Percentiles rank a stretch among this genome's conserved stretches.
These are phyloP conservation scores for Orthosia gothica DNA, from an alignment of 2,888 invertebrate species.

Conservation along the genomic window DNA sequence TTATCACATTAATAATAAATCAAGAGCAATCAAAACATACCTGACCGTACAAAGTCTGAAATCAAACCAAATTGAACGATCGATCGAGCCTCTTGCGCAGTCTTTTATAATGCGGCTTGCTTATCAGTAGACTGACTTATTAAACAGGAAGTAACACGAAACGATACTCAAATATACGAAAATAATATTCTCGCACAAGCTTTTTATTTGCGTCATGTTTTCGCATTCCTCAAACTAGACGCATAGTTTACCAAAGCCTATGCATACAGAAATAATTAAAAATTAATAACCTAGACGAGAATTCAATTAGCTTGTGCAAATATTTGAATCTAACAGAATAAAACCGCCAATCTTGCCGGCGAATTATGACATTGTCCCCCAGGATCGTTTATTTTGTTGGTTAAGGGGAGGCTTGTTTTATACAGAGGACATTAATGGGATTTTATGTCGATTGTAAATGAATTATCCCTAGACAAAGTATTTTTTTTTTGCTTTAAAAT, in stretches of 20 bases:
- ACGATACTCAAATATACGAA: no score
- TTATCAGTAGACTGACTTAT: no score
- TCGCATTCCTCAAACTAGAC: constrained; percentile 1
- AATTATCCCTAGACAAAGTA: neutral
- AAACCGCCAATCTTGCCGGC: constrained; percentile 31
- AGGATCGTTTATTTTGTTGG: constrained; percentile 37
- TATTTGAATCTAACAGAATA: constrained; percentile 51
- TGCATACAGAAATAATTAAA: constrained; percentile 34
- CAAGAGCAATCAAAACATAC: no score
- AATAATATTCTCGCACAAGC: no score
- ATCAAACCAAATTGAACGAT: no score
- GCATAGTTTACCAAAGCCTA: constrained; percentile 27
- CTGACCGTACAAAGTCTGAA: no score
- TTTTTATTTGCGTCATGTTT: constrained; percentile 10
- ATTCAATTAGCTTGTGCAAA: constrained; percentile 54
- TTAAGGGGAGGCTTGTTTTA: constrained; percentile 5
- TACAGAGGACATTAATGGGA: constrained; percentile 14
- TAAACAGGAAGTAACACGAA: no score
- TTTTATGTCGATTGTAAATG: constrained; percentile 3
- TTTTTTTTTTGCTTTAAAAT: neutral
- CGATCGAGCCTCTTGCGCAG: no score
- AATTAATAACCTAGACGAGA: constrained; percentile 57
- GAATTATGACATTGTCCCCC: constrained; percentile 51
- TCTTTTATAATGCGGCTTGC: no score
- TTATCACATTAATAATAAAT: no score